Percentiles rank a stretch among this genome's conserved stretches.
Evolutionary conservation across 2,113 vertebrate species (phyloP).

Genomic region (Callionymus lyra): DNA sequence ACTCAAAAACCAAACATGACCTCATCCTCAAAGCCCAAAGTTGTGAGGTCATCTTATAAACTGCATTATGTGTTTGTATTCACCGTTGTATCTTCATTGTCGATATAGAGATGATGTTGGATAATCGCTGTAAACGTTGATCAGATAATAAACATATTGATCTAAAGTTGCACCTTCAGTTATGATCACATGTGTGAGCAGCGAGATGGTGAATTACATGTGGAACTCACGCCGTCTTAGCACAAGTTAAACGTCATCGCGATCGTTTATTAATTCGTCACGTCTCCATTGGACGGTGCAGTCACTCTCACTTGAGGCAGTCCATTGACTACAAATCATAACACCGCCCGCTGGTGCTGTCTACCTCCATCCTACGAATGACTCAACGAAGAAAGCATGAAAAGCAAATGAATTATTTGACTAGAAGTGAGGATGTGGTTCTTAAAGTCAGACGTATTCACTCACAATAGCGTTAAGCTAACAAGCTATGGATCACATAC

Average conservation of each 20-base stretch:
- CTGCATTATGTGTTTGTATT: no score
- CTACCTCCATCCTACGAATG: slow-evolving; percentile 1
- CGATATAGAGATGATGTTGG: no score
- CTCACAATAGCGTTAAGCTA: slow-evolving; percentile 22
- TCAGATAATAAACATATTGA: no score
- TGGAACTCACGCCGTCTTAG: no score
- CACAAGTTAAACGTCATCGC: not conserved
- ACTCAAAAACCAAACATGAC: no score
- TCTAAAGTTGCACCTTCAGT: no score
- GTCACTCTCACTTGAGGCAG: slow-evolving; percentile 5
- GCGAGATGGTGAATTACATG: no score
- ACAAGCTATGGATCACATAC: slow-evolving; percentile 66
- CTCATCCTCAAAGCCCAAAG: no score
- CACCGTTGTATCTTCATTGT: no score
- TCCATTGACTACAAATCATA: slow-evolving; percentile 16
- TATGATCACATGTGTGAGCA: no score
- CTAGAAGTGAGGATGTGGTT: not conserved
- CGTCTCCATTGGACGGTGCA: slow-evolving; percentile 26
- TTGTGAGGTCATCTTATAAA: no score
- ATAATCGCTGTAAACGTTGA: no score
- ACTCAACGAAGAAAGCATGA: slow-evolving; percentile 4
- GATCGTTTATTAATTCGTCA: slow-evolving; percentile 16
- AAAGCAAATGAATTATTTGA: slow-evolving; percentile 22
- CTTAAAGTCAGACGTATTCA: slow-evolving; percentile 1
- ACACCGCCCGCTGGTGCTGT: slow-evolving; percentile 33